Conservation (phyloP, 2,888 invertebrate genomes). For the Acleris holmiana region DNA sequence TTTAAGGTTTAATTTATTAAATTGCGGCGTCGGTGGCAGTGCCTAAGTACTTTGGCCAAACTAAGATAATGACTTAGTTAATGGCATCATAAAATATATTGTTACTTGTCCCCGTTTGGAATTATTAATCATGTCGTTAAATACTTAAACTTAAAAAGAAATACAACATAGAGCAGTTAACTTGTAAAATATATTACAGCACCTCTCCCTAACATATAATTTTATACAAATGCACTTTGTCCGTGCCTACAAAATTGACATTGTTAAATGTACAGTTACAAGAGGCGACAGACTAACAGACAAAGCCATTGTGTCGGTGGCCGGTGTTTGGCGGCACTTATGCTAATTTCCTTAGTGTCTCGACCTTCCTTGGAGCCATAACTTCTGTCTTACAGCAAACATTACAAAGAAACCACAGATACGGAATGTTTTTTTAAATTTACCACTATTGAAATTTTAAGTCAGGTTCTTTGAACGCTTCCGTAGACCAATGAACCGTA, state of each 20-base stretch:
- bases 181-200: no score
- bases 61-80: neutral
- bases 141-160: neutral
- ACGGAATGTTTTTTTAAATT: no score
- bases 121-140: neutral
- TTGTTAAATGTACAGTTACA: conserved; percentile 65
- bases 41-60: conserved; percentile 4
- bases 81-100: conserved; percentile 9
- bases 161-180: neutral
- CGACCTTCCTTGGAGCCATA: conserved; percentile 64
- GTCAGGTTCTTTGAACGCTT: no score
- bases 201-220: neutral
- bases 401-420: no score
- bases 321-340: conserved; percentile 74
- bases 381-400: conserved; percentile 46
- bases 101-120: neutral
- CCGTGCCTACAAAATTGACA: conserved; percentile 52
- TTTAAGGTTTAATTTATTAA: conserved; percentile 30
- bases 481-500: no score
- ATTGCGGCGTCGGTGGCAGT: conserved; percentile 7
- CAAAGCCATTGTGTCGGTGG: conserved; percentile 78
- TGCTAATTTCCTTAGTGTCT: conserved; percentile 77
- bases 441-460: no score
- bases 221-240: conserved; percentile 48
- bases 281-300: conserved; percentile 69